These are phyloP conservation scores for Rhinichthys klamathensis DNA, from an alignment of 2,113 vertebrate genomes.

Conservation along the genomic window DNA sequence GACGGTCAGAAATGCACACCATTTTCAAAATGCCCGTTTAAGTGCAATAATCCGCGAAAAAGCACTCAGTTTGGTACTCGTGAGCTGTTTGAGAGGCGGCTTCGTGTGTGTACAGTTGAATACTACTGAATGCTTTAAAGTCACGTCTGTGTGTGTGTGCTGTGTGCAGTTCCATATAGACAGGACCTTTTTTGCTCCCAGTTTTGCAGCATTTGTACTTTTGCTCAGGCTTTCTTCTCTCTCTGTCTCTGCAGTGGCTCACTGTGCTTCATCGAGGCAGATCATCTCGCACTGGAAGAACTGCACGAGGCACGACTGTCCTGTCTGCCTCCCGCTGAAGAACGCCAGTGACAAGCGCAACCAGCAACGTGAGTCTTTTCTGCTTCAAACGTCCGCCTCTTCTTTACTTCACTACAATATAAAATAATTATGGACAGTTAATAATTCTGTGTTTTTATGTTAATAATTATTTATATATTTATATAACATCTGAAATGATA, in stretches of 20 bases:
- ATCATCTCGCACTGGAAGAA: conserved; percentile 96
- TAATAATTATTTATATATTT: neutral
- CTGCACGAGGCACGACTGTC: conserved; percentile 80
- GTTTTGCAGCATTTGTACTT: conserved; percentile 23
- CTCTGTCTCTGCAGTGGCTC: conserved; percentile 85
- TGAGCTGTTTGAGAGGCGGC: too few species aligned
- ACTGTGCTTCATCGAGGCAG: conserved; percentile 98
- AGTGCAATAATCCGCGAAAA: too few species aligned
- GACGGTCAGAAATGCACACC: too few species aligned
- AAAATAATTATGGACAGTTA: neutral
- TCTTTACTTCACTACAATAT: neutral
- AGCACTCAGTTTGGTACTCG: too few species aligned
- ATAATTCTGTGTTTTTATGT: neutral
- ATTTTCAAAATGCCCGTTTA: too few species aligned
- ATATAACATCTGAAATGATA: neutral
- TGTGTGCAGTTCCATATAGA: neutral
- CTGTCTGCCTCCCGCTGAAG: conserved; percentile 79
- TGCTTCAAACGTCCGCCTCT: conserved; percentile 69
- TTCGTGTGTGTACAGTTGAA: too few species aligned
- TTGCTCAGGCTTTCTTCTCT: conserved; percentile 38
- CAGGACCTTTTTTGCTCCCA: neutral
- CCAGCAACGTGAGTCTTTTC: conserved; percentile 73
- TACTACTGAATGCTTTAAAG: too few species aligned
- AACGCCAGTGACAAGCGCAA: conserved; percentile 80
- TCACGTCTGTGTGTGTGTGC: neutral